phyloP scores from a whole-genome alignment of 2,797 vertebrate genomes.

The Hylomyscus alleni region DNA sequence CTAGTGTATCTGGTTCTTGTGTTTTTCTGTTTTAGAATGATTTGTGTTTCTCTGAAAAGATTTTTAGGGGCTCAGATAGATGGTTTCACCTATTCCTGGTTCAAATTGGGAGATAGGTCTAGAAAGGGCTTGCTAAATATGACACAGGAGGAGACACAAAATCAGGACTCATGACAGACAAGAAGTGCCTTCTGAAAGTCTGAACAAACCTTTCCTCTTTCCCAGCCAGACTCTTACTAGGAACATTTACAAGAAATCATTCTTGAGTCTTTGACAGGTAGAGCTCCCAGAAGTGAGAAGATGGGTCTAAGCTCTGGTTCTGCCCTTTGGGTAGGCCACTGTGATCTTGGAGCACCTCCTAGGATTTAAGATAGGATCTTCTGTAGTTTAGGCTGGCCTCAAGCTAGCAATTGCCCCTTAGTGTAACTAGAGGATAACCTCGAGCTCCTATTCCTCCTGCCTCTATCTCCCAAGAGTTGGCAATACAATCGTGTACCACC shows the following conservation, averaged over 20 bases:
- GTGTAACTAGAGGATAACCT: not conserved
- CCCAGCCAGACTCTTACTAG: not conserved
- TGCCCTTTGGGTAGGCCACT: not conserved
- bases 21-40: constrained; percentile 28
- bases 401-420: not conserved
- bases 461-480: not conserved
- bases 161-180: not conserved
- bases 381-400: not conserved
- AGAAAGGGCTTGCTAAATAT: not conserved
- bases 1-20: not conserved
- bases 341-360: not conserved
- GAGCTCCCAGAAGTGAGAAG: not conserved
- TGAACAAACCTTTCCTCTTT: not conserved
- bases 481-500: not conserved
- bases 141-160: not conserved
- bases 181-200: not conserved
- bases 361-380: not conserved
- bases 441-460: not conserved
- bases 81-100: not conserved
- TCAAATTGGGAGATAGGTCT: constrained; percentile 3
- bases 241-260: constrained; percentile 26
- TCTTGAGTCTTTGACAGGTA: not conserved
- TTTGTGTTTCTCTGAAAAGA: not conserved
- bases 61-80: not conserved
- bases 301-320: not conserved